A percentile compares a stretch with the other conserved stretches of the same genome.
phyloP scores from a whole-genome alignment of 1,140 invertebrate species.

The Drosophila fuyamai region DNA sequence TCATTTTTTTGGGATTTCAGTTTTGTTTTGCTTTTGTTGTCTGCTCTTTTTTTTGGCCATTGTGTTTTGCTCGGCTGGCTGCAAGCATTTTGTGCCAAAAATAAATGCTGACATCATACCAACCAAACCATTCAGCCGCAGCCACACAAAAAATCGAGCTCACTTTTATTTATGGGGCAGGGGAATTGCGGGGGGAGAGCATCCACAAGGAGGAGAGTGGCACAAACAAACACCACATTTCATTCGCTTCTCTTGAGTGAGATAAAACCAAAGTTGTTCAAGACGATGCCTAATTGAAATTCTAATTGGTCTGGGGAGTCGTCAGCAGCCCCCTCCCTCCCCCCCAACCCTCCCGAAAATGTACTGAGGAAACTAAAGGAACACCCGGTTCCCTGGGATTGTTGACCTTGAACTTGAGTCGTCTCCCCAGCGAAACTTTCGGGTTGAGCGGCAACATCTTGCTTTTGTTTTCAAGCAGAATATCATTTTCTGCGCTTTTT shows the following conservation, averaged over 20 bases:
- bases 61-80: conserved; percentile 51
- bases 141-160: conserved; percentile 54
- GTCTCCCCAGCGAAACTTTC: conserved; percentile 3
- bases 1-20: conserved; percentile 38
- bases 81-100: conserved; percentile 70
- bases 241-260: conserved; percentile 40
- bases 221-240: conserved; percentile 6
- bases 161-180: conserved; percentile 50
- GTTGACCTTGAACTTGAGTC: conserved; percentile 77
- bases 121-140: conserved; percentile 44
- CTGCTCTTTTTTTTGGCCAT: conserved; percentile 30
- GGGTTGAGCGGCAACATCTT: conserved; percentile 12
- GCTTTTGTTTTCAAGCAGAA: conserved; percentile 8
- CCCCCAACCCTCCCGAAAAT: conserved; percentile 4
- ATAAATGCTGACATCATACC: conserved; percentile 79
- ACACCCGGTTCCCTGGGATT: conserved; percentile 10
- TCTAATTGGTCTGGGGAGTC: conserved; percentile 47
- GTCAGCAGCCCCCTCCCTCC: neutral
- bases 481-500: conserved; percentile 21
- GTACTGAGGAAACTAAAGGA: conserved; percentile 19
- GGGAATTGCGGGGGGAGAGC: neutral
- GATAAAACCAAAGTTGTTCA: conserved; percentile 28
- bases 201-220: conserved; percentile 15
- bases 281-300: conserved; percentile 54
- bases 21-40: conserved; percentile 76